Percentiles rank a stretch among this genome's conserved stretches.
These are phyloP conservation scores for Meriones unguiculatus DNA, from an alignment of 2,113 vertebrate genomes.

Conservation along the genomic window DNA sequence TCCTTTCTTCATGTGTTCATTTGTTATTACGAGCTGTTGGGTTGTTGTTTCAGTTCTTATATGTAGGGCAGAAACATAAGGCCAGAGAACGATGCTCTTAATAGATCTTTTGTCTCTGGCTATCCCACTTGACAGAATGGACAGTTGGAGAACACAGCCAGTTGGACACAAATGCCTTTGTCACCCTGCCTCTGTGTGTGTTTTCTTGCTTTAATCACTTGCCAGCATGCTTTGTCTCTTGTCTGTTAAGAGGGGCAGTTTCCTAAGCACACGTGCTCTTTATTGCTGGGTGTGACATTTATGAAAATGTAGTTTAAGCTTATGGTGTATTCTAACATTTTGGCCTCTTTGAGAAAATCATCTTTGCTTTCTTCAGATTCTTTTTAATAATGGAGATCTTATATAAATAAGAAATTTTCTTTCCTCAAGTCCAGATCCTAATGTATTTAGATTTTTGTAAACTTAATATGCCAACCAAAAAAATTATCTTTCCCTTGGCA, in stretches of 20 bases:
- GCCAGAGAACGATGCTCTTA: conserved; percentile 63
- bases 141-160: conserved; percentile 49
- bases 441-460: conserved; percentile 16
- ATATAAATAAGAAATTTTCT: neutral
- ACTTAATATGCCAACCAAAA: neutral
- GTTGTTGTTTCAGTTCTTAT: conserved; percentile 60
- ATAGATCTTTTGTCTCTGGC: conserved; percentile 70
- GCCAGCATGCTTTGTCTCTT: conserved; percentile 63
- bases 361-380: conserved; percentile 31
- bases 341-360: conserved; percentile 37
- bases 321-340: conserved; percentile 29
- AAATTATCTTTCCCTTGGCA: conserved; percentile 13
- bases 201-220: conserved; percentile 53
- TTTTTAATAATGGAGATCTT: conserved; percentile 31
- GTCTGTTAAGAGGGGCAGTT: conserved; percentile 45
- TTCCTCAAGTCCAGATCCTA: conserved; percentile 34
- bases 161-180: conserved; percentile 69
- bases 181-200: conserved; percentile 51
- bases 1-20: conserved; percentile 69
- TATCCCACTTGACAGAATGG: conserved; percentile 58
- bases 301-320: conserved; percentile 17
- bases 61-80: conserved; percentile 64
- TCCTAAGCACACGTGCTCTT: conserved; percentile 47
- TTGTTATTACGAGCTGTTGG: conserved; percentile 66
- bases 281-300: conserved; percentile 53